Evolutionary conservation across 2,888 invertebrate species (phyloP).

Genomic region (Aleiodes testaceus): DNA sequence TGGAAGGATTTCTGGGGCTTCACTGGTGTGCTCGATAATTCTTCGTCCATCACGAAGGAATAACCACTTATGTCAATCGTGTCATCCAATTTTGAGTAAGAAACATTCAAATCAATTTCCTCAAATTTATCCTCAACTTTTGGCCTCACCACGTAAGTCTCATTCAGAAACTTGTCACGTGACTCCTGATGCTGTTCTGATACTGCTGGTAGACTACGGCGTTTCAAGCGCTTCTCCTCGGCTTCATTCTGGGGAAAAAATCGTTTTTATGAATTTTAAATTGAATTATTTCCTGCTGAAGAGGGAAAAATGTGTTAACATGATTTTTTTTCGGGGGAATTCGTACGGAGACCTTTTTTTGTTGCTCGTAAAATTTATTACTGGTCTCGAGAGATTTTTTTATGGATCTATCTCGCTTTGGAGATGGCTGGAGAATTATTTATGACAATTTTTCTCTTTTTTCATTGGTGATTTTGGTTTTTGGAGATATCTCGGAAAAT

Average conservation of each 20-base stretch:
- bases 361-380: no score
- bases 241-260: conserved; percentile 17
- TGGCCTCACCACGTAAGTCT: conserved; percentile 39
- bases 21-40: conserved; percentile 31
- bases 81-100: conserved; percentile 23
- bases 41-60: conserved; percentile 46
- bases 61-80: conserved; percentile 33
- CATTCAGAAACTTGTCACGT: conserved; percentile 13
- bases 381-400: no score
- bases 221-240: conserved; percentile 19
- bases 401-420: no score
- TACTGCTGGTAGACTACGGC: not conserved
- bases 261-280: not conserved
- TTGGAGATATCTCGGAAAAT: no score
- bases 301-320: no score
- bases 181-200: conserved; percentile 6
- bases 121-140: conserved; percentile 22
- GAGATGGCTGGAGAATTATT: no score
- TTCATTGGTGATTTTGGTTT: no score
- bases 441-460: no score
- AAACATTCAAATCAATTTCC: conserved; percentile 32
- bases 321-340: no score
- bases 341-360: no score
- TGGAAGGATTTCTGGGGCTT: conserved; percentile 2
- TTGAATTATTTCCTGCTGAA: no score